These are phyloP conservation scores for Buceros bicornis DNA, from an alignment of 2,797 vertebrate genomes.

Conservation along the genomic window DNA sequence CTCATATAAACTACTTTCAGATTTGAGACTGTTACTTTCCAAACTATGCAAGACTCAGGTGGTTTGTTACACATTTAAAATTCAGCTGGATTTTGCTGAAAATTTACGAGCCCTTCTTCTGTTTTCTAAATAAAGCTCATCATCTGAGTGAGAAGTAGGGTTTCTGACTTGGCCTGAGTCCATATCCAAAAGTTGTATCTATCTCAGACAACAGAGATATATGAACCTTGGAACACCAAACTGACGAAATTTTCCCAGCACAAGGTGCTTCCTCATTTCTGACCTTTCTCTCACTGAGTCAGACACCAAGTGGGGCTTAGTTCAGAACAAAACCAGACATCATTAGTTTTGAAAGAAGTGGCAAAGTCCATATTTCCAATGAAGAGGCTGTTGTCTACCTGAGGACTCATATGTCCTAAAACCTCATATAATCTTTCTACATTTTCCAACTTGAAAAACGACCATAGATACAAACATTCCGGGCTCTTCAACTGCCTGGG, in stretches of 20 bases:
- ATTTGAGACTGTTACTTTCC: neutral
- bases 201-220: neutral
- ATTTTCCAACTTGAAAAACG: neutral
- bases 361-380: neutral
- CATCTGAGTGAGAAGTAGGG: neutral
- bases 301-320: neutral
- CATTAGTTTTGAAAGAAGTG: neutral
- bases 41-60: neutral
- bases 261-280: constrained; percentile 49
- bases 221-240: neutral
- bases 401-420: neutral
- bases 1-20: neutral
- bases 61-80: neutral
- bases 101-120: neutral
- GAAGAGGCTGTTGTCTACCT: neutral
- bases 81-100: neutral
- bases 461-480: neutral
- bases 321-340: constrained; percentile 1
- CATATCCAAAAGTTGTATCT: neutral
- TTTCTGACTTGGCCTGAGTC: neutral
- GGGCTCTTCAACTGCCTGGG: neutral
- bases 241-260: neutral
- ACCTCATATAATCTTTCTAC: neutral
- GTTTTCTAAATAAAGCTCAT: neutral
- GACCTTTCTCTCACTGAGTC: constrained; percentile 23